Base-by-base conservation (phyloP, 2,888 invertebrate genomes). In the Pilophorus perplexus region DNA sequence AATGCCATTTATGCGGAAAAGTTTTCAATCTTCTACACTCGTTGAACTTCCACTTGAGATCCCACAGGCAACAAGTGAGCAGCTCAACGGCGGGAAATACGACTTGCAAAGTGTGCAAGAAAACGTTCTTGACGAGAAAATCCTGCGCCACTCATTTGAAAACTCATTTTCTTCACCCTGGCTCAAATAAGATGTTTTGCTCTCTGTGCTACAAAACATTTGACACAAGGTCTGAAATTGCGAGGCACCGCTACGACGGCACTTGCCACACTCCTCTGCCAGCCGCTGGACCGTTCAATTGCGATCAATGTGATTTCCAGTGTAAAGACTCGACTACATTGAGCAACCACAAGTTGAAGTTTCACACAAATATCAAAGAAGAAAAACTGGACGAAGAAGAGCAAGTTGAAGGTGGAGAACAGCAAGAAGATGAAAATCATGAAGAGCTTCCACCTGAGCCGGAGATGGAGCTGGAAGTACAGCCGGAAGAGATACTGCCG, bases 121-220 rank as follows among this genome's bases (percentile, higher is more conserved):
- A 67, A 46, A 59, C 42, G 0, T 70, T 69, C 33, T 59, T 54
- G n/a, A 65, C 67, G 16, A 69, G 67, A 16, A 68, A 67, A 33
- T 44, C 59, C 4, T 71, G 69, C 62, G 66, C 67, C 55, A 67
- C 70, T 23, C 71, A 71, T 25, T 68, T 70, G 60, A 67, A 69
- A 22, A 54, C 65, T 5, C 71, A 71, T 66, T 71, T 71, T 33
- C 55, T 69, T 16, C 66, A 67, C 18, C 69, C 68, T 25, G 64
- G 69, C 3, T 67, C 69, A 12, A 67, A 68, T n/a, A 48, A 68
- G 22, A 54, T 67, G 38, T 67, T 71, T 14, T 71, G 71, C 50
- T 68, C 69, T 44, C 69, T 64, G 3, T 71, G 71, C 62, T 71
- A 67, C 62, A 71, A 68, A 38, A 68, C 69, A 1, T 71, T 71